These are phyloP conservation scores for Agrilus mali DNA, from an alignment of 2,888 invertebrate species.

Conservation along the genomic window DNA sequence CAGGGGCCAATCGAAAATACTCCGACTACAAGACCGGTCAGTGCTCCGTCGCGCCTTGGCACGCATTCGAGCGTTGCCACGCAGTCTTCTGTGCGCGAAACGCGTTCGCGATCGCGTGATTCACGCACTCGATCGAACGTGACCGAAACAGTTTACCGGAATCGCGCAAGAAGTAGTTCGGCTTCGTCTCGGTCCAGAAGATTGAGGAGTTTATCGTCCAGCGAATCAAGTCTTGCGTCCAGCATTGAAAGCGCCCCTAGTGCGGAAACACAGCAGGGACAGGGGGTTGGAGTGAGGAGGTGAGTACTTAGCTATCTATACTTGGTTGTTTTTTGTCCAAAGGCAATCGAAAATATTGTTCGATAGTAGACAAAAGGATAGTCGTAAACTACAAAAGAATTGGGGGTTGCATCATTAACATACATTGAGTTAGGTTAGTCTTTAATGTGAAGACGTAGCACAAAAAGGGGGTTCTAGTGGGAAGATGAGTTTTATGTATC, in stretches of 20 bases:
- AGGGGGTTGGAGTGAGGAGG: constrained; percentile 14
- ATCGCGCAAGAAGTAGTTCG: constrained; percentile 27
- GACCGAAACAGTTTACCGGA: constrained; percentile 17
- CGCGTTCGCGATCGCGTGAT: constrained; percentile 22
- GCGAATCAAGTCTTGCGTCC: constrained; percentile 30
- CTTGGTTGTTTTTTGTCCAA: not conserved
- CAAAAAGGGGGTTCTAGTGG: too few relatives aligned
- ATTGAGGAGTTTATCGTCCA: constrained; percentile 30
- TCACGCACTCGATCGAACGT: constrained; percentile 19
- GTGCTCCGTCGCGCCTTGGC: constrained; percentile 26
- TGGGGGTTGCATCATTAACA: too few relatives aligned
- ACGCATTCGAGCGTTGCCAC: constrained; percentile 14
- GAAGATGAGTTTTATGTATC: too few relatives aligned
- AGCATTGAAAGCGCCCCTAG: constrained; percentile 30
- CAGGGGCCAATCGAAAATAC: too few relatives aligned
- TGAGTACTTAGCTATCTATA: constrained; percentile 14
- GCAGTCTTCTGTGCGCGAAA: constrained; percentile 10
- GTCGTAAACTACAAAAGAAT: too few relatives aligned
- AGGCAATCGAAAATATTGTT: too few relatives aligned
- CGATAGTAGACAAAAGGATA: too few relatives aligned
- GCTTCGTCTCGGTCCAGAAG: constrained; percentile 28
- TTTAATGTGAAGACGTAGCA: too few relatives aligned
- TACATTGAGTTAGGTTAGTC: too few relatives aligned
- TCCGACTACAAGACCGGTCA: constrained; percentile 22
- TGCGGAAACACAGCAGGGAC: constrained; percentile 20